Percentiles rank a stretch among this genome's conserved stretches.
phyloP scores from a whole-genome alignment of 2,797 vertebrate species.

The Pseudotriccus pelzelni region DNA sequence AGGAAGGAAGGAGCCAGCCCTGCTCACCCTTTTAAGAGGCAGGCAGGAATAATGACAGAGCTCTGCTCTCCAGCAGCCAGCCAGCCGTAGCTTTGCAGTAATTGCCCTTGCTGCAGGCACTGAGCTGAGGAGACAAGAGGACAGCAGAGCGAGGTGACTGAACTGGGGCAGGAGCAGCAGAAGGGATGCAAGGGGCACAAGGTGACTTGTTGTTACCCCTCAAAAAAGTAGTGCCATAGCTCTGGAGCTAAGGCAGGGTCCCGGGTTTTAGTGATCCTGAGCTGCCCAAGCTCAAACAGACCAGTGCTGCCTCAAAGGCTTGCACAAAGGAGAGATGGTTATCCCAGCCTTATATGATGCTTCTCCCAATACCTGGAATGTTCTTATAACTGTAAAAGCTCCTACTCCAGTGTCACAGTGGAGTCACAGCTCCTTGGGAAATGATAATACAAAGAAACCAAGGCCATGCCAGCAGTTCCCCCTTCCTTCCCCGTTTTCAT shows the following conservation, averaged over 20 bases:
- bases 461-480: not conserved
- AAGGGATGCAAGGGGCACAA: not conserved
- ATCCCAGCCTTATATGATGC: not conserved
- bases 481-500: not conserved
- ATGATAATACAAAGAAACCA: not conserved
- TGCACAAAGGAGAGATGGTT: not conserved
- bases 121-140: not conserved
- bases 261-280: not conserved
- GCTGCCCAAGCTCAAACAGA: not conserved
- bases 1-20: conserved; percentile 24
- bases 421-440: not conserved
- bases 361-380: not conserved
- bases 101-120: conserved; percentile 32
- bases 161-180: not conserved
- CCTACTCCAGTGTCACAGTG: not conserved
- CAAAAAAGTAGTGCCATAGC: not conserved
- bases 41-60: conserved; percentile 65
- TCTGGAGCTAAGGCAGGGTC: not conserved
- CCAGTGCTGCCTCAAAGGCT: not conserved
- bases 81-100: conserved; percentile 16
- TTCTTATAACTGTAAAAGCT: not conserved
- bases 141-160: not conserved
- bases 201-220: not conserved
- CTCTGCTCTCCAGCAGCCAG: not conserved
- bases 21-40: conserved; percentile 52